These are phyloP conservation scores for Drosophila pegasa DNA, from an alignment of 2,888 invertebrate genomes.

Conservation along the genomic window DNA sequence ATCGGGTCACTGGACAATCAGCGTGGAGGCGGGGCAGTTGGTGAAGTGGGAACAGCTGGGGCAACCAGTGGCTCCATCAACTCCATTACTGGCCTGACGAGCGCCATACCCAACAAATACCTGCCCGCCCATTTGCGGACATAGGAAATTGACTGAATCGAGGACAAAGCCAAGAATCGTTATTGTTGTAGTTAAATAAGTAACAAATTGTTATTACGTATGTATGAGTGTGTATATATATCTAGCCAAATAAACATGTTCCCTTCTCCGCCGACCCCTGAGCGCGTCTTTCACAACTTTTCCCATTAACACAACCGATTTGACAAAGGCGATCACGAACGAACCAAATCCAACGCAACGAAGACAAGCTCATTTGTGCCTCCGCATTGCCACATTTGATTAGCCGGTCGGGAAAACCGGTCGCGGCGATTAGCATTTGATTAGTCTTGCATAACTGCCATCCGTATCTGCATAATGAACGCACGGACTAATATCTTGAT, in stretches of 20 bases:
- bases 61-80: background rate
- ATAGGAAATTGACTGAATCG: slow-evolving; percentile 58
- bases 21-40: slow-evolving; percentile 2
- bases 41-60: background rate
- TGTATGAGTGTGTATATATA: slow-evolving; percentile 35
- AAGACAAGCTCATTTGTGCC: slow-evolving; percentile 46
- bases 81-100: slow-evolving; percentile 20
- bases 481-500: slow-evolving; percentile 28
- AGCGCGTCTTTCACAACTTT: slow-evolving; percentile 46
- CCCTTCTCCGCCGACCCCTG: slow-evolving; percentile 13
- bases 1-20: slow-evolving; percentile 79
- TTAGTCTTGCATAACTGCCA: slow-evolving; percentile 59
- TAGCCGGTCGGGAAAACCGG: slow-evolving; percentile 61
- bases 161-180: slow-evolving; percentile 33
- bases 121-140: slow-evolving; percentile 70
- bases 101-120: slow-evolving; percentile 61
- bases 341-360: slow-evolving; percentile 2
- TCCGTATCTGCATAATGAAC: slow-evolving; percentile 30
- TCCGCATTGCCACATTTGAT: slow-evolving; percentile 56
- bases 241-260: slow-evolving; percentile 33
- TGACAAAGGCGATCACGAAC: slow-evolving; percentile 34
- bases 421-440: slow-evolving; percentile 69
- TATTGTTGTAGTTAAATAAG: slow-evolving; percentile 41
- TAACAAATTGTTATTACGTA: slow-evolving; percentile 23
- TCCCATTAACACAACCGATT: slow-evolving; percentile 51